These are phyloP conservation scores for Phalacrocorax pelagicus DNA, from an alignment of 2,113 vertebrate genomes.

Conservation along the genomic window DNA sequence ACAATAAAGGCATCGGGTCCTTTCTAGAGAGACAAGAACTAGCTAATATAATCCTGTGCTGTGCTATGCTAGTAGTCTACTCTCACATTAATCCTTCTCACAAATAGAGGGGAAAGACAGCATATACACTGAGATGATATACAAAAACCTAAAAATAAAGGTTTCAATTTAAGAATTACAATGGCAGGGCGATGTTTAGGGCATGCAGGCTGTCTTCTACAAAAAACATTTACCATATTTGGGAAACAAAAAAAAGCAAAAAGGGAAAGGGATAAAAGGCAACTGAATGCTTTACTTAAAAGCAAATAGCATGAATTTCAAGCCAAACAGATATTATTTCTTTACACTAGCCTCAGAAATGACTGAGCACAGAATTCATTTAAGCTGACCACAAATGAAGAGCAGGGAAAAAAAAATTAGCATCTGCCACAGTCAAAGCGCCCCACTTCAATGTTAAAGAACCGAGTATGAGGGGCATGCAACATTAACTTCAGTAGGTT, in stretches of 20 bases:
- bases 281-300: background rate
- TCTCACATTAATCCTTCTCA: slow-evolving; percentile 18
- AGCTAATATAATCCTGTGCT: background rate
- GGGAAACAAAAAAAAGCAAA: background rate
- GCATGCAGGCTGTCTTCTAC: background rate
- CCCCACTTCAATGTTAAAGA: background rate
- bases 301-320: background rate
- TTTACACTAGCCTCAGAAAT: background rate
- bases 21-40: background rate
- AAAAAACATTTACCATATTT: background rate
- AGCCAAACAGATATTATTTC: background rate
- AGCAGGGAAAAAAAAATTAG: background rate
- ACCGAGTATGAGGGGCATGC: background rate
- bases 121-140: background rate
- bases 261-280: background rate
- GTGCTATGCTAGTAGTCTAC: background rate
- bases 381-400: background rate
- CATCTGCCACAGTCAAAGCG: background rate
- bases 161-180: background rate
- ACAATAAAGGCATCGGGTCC: background rate
- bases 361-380: background rate
- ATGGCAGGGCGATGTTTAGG: background rate
- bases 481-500: background rate
- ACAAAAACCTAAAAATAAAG: background rate
- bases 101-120: background rate